These are phyloP conservation scores for Neoitamus cyanurus DNA, from an alignment of 2,888 invertebrate genomes.

Conservation along the genomic window DNA sequence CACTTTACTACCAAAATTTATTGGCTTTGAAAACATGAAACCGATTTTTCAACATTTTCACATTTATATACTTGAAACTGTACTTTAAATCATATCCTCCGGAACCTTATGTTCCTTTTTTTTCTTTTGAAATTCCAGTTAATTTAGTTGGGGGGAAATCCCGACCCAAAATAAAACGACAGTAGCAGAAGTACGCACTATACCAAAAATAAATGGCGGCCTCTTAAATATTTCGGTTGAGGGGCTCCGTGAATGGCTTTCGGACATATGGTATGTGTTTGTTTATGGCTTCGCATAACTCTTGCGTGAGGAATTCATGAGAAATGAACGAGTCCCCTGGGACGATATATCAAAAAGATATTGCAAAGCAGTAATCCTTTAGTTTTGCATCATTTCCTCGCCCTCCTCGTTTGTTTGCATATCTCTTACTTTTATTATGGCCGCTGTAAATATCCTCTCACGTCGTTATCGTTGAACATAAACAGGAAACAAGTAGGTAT, in stretches of 20 bases:
- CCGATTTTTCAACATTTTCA: neutral
- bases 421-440: neutral
- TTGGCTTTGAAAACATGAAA: neutral
- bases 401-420: neutral
- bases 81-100: neutral
- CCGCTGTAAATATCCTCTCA: neutral
- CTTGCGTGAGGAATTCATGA: conserved; percentile 1
- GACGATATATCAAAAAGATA: neutral
- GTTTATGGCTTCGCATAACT: neutral
- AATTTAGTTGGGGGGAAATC: neutral
- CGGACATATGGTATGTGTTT: neutral
- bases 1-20: neutral
- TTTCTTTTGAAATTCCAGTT: neutral
- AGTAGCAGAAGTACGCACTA: neutral
- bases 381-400: neutral
- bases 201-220: neutral
- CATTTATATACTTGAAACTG: neutral
- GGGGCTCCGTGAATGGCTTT: neutral
- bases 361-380: conserved; percentile 5
- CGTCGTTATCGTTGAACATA: neutral
- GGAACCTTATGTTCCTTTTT: neutral
- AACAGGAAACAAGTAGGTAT: neutral
- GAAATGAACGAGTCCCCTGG: neutral
- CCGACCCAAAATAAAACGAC: neutral
- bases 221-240: conserved; percentile 5